Base-by-base conservation (phyloP, 2,888 invertebrate genomes). In the Choreutis nemorana region DNA sequence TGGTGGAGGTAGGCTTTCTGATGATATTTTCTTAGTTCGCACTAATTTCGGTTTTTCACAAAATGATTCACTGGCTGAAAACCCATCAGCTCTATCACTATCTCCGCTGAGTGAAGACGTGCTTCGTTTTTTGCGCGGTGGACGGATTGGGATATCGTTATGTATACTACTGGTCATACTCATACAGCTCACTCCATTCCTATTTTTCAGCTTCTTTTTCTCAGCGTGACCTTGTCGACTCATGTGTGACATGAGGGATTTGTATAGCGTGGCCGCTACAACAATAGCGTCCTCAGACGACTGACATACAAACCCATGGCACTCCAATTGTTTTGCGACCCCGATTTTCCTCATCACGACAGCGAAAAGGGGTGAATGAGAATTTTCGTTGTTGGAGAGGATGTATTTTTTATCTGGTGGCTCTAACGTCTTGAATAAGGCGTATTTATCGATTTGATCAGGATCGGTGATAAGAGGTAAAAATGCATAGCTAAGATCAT, bases 221-320 rank as follows among this genome's bases (percentile, higher is more conserved):
- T 75, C 71, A 41, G 41, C 50, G 44, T 75, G 73, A 36, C 73
- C 73, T 42, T 77, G 78, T 34, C 83, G 80, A 59, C 85, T 87
- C 81, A 90, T 89, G 53, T 89, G 89, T 35, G 90, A 87, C 79
- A 94, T 88, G 31, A 94, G 79, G 18, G 91, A 91, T 68, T 93
- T 90, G 71, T 94, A 94, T 42, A 94, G 80, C 38, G 93, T 94
- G 26, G 94, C 94, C 8, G 94, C 94, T 46, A 94, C 91, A 1
- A 93, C 91, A 21, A 94, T 90, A 37, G 94, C 94, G 65, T 94
- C 94, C 71, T 94, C 93, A 16, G 92, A 89, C 48, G 89, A 89
- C 63, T 89, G 88, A 66, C 94, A 94, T 45, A 92, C 89, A 68
- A 94, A 94, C 25, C 90, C 94, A 77, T 94, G 94, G 65, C 94